A percentile compares a stretch with the other conserved stretches of the same genome.
phyloP scores from a whole-genome alignment of 2,113 vertebrate species.

The Microcebus tavaratra region DNA sequence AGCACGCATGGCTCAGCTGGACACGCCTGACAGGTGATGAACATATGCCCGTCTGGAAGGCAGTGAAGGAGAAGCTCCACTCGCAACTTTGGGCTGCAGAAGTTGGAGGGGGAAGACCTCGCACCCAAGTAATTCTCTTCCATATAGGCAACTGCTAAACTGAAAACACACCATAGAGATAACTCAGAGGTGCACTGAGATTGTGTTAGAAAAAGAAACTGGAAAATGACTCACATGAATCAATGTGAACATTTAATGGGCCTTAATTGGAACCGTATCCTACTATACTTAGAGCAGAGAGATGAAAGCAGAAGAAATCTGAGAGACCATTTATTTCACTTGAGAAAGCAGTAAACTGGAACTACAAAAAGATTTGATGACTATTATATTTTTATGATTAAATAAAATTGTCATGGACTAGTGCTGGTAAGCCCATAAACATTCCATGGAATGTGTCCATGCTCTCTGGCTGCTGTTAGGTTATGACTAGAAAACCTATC shows the following conservation, averaged over 20 bases:
- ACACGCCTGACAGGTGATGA: neutral
- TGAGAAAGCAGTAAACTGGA: conserved; percentile 71
- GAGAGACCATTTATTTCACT: conserved; percentile 77
- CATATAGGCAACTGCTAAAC: neutral
- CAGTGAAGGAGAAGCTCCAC: neutral
- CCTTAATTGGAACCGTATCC: conserved; percentile 80
- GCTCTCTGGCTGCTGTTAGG: neutral
- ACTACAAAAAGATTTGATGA: conserved; percentile 74
- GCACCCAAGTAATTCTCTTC: neutral
- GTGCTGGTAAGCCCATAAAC: conserved; percentile 50
- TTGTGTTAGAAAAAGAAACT: conserved; percentile 44
- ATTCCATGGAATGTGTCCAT: neutral
- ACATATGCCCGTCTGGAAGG: neutral
- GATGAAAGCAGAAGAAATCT: conserved; percentile 75
- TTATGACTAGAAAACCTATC: conserved; percentile 43
- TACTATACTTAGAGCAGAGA: conserved; percentile 66
- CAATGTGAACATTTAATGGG: conserved; percentile 74
- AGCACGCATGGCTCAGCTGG: neutral
- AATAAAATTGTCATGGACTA: conserved; percentile 71
- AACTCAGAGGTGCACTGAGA: conserved; percentile 25
- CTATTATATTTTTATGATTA: conserved; percentile 74
- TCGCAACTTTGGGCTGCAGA: neutral
- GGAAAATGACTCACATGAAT: conserved; percentile 70
- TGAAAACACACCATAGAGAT: neutral
- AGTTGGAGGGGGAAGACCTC: neutral